These are phyloP conservation scores for Lamprologus speciosus DNA, from an alignment of 2,113 vertebrate species.

Conservation along the genomic window DNA sequence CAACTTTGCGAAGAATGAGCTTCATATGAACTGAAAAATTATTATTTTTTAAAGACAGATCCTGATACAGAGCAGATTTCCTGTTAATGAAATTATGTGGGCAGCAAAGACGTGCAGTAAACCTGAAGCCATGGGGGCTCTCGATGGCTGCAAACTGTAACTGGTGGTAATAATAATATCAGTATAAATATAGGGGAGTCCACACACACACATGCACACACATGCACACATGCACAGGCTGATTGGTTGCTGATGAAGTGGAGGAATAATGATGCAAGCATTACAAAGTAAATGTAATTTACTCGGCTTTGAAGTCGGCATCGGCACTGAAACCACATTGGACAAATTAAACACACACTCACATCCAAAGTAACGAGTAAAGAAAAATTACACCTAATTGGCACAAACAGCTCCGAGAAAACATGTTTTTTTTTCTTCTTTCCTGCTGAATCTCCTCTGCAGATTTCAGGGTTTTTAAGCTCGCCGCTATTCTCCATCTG, in stretches of 20 bases:
- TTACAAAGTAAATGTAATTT: conserved; percentile 73
- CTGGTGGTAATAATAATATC: background rate
- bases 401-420: conserved; percentile 36
- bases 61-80: background rate
- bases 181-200: background rate
- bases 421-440: background rate
- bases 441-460: conserved; percentile 23
- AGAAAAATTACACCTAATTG: conserved; percentile 33
- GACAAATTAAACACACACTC: conserved; percentile 50
- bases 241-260: conserved; percentile 54
- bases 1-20: background rate
- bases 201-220: background rate
- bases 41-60: background rate
- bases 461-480: conserved; percentile 32
- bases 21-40: background rate
- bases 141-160: background rate
- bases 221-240: background rate
- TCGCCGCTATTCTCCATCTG: conserved; percentile 63
- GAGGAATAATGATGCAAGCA: conserved; percentile 70
- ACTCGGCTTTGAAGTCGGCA: conserved; percentile 62
- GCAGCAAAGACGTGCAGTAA: background rate
- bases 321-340: conserved; percentile 8
- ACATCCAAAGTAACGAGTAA: background rate
- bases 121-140: background rate
- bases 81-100: background rate